Evolutionary conservation across 1,140 invertebrate species (phyloP).

Genomic region (Diorhabda elongata): DNA sequence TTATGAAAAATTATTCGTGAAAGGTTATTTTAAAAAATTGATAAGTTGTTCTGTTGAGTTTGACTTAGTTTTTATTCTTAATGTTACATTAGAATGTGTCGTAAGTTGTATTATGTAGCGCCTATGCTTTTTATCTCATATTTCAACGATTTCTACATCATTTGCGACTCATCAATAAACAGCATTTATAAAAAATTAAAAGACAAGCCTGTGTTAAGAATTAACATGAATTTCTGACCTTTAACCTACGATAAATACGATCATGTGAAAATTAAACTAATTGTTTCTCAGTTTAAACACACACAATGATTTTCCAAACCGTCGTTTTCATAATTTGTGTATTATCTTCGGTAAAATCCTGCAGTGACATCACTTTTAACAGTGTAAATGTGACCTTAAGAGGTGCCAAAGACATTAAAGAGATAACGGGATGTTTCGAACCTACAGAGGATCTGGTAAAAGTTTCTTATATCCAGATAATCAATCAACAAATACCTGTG

Average conservation of each 20-base stretch:
- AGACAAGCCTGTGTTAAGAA: neutral
- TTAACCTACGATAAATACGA: conserved; percentile 13
- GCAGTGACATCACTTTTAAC: conserved; percentile 32
- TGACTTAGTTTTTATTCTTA: too few species aligned
- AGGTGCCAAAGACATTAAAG: conserved; percentile 35
- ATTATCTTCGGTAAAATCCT: conserved; percentile 12
- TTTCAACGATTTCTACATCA: neutral
- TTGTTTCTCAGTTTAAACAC: conserved; percentile 4
- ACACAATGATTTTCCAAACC: conserved; percentile 10
- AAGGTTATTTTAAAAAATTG: too few species aligned
- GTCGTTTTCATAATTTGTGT: neutral
- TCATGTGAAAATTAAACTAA: neutral
- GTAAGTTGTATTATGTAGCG: too few species aligned
- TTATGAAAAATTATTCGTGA: too few species aligned
- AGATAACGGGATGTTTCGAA: conserved; percentile 40
- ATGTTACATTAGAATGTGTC: too few species aligned
- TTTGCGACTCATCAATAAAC: neutral
- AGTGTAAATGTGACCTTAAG: conserved; percentile 37
- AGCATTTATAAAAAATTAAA: conserved; percentile 3
- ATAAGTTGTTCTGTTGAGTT: too few species aligned
- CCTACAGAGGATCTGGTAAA: conserved; percentile 35
- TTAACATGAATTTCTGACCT: conserved; percentile 18
- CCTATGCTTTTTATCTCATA: too few species aligned
- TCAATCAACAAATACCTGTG: conserved; percentile 38
- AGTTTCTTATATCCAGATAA: conserved; percentile 39